These are phyloP conservation scores for Alectoris magna DNA, from an alignment of 2,797 vertebrate genomes.

Conservation along the genomic window DNA sequence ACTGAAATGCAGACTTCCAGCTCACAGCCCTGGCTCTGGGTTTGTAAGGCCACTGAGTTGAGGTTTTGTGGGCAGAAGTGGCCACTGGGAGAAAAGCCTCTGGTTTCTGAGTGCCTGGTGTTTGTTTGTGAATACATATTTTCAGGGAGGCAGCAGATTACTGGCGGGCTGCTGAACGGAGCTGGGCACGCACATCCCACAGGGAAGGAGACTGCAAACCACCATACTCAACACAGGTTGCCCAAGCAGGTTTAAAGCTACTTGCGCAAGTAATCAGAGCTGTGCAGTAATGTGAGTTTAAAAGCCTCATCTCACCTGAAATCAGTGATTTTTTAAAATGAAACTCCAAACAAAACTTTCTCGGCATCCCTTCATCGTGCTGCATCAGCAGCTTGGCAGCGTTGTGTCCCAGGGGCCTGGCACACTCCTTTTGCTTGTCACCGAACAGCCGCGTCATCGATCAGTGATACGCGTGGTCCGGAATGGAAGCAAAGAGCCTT, in stretches of 20 bases:
- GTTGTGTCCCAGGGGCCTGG: background rate
- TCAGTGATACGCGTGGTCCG: slow-evolving; percentile 37
- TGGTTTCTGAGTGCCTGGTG: background rate
- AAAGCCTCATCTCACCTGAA: background rate
- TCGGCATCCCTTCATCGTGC: background rate
- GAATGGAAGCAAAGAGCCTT: slow-evolving; percentile 41
- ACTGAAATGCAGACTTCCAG: background rate
- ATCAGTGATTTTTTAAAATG: background rate
- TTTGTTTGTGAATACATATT: too few species aligned
- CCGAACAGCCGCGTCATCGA: slow-evolving; percentile 1
- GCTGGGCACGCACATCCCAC: too few species aligned
- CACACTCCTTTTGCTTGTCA: background rate
- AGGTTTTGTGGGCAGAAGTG: background rate
- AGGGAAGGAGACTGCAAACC: too few species aligned
- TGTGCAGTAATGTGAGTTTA: background rate
- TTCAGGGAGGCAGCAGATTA: too few species aligned
- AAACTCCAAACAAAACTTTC: background rate
- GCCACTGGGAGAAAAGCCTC: background rate
- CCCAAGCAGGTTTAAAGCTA: background rate
- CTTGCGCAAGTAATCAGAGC: background rate
- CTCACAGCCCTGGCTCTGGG: background rate
- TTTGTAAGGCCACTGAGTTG: background rate
- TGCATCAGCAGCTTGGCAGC: background rate
- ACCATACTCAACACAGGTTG: background rate
- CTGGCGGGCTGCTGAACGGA: too few species aligned